Base-by-base conservation (phyloP, 2,797 vertebrate genomes). In the Hippocampus kuda region DNA sequence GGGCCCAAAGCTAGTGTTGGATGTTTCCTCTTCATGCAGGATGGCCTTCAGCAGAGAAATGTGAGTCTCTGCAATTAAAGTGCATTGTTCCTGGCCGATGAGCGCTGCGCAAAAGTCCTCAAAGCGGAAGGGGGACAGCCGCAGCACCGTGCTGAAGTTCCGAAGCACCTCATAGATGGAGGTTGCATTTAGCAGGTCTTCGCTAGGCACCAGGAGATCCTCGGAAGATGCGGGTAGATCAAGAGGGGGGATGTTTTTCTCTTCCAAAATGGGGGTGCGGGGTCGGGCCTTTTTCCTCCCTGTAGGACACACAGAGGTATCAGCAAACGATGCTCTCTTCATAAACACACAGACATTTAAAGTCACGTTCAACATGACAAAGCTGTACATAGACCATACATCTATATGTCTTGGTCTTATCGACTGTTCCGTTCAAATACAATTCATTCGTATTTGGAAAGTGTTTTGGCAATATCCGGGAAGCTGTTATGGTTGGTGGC, bases 21-120 rank as follows among this genome's bases (percentile, higher is more conserved):
- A 98, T 51, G 95, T 91, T 87, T 99, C 97, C 88, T 99, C 97
- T 87, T 99, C 97, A 1, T 95, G 94, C 68, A 98, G 90, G 85
- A 99, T 96, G 59, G 92, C 95, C 89, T 97, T 98, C 81, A 99
- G 83, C 72, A 99, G 92, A 65, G 94, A 91, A 63, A 94, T 93
- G 30, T 99, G 97, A 42, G 93, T 98, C 89, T 99, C 97, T 0
- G 97, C 95, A 85, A 99, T 93, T 72, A 99, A 91, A 12, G 97
- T 97, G 87, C 96, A 97, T 85, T 99, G 97, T 89, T 99, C 97
- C 81, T 95, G 95, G 75, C 95, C 94, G 16, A 93, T 93, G 79
- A 99, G 90, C 16, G 97, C 94, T 0, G 96, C 95, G 42, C 96
- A 99, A 75, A 99, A 99, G 92, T 99, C 97, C 92, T 98, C 97